Percentiles rank a stretch among this genome's conserved stretches.
These are phyloP conservation scores for Heliconius erato DNA, from an alignment of 2,888 invertebrate genomes.

Conservation along the genomic window DNA sequence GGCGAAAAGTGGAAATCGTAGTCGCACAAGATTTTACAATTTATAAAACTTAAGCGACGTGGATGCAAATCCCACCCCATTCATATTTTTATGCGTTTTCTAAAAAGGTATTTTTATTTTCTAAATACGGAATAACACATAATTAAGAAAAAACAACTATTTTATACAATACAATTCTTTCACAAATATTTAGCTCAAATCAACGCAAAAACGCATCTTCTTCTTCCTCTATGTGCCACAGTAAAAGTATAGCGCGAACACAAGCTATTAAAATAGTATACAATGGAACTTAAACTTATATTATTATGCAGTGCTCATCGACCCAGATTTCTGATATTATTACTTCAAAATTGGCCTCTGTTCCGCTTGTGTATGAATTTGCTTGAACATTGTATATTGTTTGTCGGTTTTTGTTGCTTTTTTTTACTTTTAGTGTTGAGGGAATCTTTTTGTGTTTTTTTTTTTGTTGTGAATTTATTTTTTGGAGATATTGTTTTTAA, in stretches of 20 bases:
- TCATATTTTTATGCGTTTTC: neutral
- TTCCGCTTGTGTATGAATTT: conserved; percentile 33
- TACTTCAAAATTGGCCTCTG: conserved; percentile 47
- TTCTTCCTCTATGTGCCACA: neutral
- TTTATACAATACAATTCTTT: neutral
- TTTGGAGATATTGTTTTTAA: no score
- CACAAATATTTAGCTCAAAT: neutral
- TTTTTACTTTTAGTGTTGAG: no score
- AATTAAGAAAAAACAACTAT: no score
- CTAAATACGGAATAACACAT: neutral
- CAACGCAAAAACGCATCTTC: neutral
- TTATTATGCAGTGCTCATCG: conserved; percentile 43
- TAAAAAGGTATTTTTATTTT: neutral
- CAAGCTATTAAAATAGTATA: neutral
- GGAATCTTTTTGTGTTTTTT: no score
- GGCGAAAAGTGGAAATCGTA: no score
- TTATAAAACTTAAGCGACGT: no score
- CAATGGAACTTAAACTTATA: neutral
- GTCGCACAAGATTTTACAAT: no score
- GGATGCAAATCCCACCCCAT: accelerated
- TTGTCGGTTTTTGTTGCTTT: neutral
- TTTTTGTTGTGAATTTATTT: no score
- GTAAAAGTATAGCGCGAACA: no score
- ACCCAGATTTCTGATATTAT: conserved; percentile 45
- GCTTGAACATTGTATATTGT: conserved; percentile 20